Conservation (phyloP, 2,113 vertebrate genomes). For the Malurus alboscapulatus region DNA sequence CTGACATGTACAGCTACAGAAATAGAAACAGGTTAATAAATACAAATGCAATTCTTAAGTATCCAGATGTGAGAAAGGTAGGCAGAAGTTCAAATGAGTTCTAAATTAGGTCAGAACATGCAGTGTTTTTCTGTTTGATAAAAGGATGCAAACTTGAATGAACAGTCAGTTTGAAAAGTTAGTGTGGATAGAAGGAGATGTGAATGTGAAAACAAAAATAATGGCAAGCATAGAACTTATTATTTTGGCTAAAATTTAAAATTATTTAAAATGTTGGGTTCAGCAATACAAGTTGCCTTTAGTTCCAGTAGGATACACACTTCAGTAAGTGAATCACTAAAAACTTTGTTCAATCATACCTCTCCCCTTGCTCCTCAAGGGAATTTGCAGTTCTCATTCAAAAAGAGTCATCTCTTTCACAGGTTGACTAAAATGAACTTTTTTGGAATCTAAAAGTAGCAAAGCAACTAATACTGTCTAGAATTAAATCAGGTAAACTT, state of each 20-base stretch:
- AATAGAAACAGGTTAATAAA: not conserved
- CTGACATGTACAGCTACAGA: not conserved
- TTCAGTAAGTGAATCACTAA: not conserved
- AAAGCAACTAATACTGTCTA: not conserved
- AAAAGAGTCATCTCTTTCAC: not conserved
- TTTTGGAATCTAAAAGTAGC: constrained; percentile 14
- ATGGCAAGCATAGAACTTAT: not conserved
- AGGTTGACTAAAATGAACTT: constrained; percentile 11
- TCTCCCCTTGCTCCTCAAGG: not conserved
- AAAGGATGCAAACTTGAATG: not conserved
- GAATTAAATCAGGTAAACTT: constrained; percentile 19
- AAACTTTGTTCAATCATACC: not conserved
- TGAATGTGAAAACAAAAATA: not conserved
- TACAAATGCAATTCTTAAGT: not conserved
- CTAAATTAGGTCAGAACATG: not conserved
- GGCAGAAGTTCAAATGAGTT: not conserved
- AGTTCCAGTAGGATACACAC: not conserved
- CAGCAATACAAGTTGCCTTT: not conserved
- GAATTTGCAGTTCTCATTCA: not conserved
- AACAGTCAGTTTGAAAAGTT: not conserved
- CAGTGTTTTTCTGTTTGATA: not conserved
- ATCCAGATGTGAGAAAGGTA: not conserved
- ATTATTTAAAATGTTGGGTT: not conserved
- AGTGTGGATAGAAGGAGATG: not conserved
- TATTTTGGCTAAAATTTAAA: not conserved